Evolutionary conservation across 2,113 vertebrate genomes (phyloP), one percentile per base, ranked within the genome.

Genomic region (Embiotoca jacksoni): DNA sequence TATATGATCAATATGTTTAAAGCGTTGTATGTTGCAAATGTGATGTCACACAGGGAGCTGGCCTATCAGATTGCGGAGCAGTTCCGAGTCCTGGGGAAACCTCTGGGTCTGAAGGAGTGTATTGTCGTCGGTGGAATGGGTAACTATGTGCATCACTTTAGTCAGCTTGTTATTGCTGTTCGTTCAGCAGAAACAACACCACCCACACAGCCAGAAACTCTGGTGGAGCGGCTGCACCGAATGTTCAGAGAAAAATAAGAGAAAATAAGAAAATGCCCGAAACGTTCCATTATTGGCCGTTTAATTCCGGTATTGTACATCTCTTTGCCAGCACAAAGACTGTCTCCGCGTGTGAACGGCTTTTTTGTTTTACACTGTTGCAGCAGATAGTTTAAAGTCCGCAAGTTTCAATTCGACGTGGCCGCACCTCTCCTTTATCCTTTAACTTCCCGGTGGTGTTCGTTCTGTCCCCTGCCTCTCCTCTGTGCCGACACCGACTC

Each of bases 51-150:
- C 92, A 99, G 98, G 89, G 98, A 99, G 80, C 93, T 99, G 87
- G 98, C 97, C 4, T 96, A 96, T 84, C 98, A 99, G 95, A 98
- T 99, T 1, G 97, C 97, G 0, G 97, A 99, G 89, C 98, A 99
- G 91, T 99, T 99, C 85, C 90, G 96, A 0, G 96, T 97, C 39
- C 90, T 99, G 79, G 98, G 98, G 37, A 99, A 97, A 72, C 98
- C 98, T 0, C 87, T 99, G 9, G 96, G 96, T 39, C 88, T 99
- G 70, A 96, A 92, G 76, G 97, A 99, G 23, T 97, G 96, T 57
- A 96, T 99, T 72, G 71, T 99, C 2, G 97, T 99, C 0, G 98
- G 97, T 0, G 97, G 98, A 90, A 96, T 99, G 94, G 96, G 98
- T 99, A 95, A 79, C 1, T 55, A 60, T 5, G 4, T 0, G 9